These are phyloP conservation scores for Malurus splendens DNA, from an alignment of 2,797 vertebrate genomes.

Conservation along the genomic window DNA sequence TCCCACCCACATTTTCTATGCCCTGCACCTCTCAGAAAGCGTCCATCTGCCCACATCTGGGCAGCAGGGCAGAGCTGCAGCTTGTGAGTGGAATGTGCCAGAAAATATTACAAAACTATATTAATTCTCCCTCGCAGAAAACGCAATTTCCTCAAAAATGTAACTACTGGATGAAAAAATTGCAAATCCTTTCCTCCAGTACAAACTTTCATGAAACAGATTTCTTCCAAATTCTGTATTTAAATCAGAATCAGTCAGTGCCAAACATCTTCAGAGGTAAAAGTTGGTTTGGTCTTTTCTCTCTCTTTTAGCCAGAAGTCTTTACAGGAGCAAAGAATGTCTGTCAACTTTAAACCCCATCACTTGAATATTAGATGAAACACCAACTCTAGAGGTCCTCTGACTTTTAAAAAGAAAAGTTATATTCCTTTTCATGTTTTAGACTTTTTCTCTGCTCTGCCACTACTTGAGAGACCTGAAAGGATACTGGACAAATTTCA, in stretches of 20 bases:
- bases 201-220: background rate
- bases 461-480: background rate
- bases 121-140: background rate
- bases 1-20: background rate
- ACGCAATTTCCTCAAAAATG: background rate
- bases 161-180: background rate
- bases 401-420: background rate
- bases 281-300: background rate
- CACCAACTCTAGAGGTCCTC: background rate
- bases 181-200: background rate
- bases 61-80: background rate
- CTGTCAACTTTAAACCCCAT: background rate
- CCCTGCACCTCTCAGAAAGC: background rate
- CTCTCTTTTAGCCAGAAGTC: background rate
- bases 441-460: background rate
- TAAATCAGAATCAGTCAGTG: background rate
- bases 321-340: background rate
- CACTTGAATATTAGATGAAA: background rate
- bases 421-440: background rate
- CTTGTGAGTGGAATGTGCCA: background rate
- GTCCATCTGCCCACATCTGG: background rate
- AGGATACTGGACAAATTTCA: background rate
- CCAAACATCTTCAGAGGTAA: background rate
- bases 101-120: background rate
- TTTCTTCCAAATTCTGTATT: background rate